Evolutionary conservation across 2,888 invertebrate species (phyloP).

Genomic region (Cephus spinipes): DNA sequence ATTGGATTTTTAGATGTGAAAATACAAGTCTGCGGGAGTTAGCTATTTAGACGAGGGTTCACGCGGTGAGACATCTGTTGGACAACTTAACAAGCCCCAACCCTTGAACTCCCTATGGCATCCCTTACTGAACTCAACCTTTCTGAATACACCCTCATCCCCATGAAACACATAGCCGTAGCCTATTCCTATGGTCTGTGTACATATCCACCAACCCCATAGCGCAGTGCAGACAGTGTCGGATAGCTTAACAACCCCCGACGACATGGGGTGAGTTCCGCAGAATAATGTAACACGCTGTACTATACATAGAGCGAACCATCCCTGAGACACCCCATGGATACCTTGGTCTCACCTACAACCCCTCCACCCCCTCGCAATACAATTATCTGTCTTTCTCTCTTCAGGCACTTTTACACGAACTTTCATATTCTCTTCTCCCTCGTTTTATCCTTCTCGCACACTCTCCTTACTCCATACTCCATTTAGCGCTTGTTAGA

Average conservation of each 20-base stretch:
- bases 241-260: background rate
- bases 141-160: background rate
- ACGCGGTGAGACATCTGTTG: conserved; percentile 65
- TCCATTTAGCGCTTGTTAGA: conserved; percentile 65
- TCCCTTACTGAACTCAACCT: conserved; percentile 3
- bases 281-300: background rate
- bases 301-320: background rate
- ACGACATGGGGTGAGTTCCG: background rate
- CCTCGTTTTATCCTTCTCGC: conserved; percentile 2
- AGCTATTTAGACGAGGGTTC: conserved; percentile 53
- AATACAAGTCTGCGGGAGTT: conserved; percentile 16
- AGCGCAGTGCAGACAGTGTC: background rate
- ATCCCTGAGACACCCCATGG: conserved; percentile 42
- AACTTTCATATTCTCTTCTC: background rate
- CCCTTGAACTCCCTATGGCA: conserved; percentile 21
- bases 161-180: background rate
- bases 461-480: conserved; percentile 34
- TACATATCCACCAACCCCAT: conserved; percentile 1
- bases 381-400: background rate
- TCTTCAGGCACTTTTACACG: background rate
- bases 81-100: conserved; percentile 59
- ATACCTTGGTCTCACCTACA: background rate
- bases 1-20: conserved; percentile 26
- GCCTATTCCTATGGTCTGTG: background rate
- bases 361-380: background rate